Percentiles rank a stretch among this genome's conserved stretches.
These are phyloP conservation scores for Aratinga solstitialis DNA, from an alignment of 2,797 vertebrate species.

Conservation along the genomic window DNA sequence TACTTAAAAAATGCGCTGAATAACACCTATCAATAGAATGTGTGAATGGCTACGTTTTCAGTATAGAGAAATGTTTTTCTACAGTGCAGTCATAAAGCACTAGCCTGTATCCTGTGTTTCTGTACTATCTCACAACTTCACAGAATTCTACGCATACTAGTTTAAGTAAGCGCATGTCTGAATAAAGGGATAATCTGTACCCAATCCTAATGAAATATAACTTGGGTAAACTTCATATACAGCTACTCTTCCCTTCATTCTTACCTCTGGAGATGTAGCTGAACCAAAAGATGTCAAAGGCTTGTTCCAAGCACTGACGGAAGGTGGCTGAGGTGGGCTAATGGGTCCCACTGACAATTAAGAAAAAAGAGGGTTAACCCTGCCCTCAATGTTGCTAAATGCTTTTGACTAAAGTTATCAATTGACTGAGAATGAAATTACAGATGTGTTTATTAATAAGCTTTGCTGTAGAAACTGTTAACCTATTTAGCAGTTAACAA, in stretches of 20 bases:
- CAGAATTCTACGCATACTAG: not conserved
- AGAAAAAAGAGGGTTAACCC: not conserved
- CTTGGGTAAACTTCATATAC: not conserved
- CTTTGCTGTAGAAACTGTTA: not conserved
- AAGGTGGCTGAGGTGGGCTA: constrained; percentile 94
- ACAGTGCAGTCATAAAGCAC: not conserved
- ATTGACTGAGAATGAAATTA: not conserved
- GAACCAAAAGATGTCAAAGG: constrained; percentile 96
- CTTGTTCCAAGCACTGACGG: constrained; percentile 99
- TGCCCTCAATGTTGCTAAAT: rapidly evolving
- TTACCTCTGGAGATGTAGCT: constrained; percentile 86
- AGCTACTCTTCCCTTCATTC: not conserved
- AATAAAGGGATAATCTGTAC: not conserved
- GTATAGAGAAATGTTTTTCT: not conserved
- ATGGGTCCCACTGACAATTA: constrained; percentile 90
- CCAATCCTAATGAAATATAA: not conserved
- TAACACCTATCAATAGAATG: not conserved
- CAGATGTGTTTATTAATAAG: not conserved
- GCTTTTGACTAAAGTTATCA: not conserved
- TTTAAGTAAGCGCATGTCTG: rapidly evolving
- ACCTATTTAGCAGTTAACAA: not conserved
- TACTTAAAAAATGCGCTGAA: not conserved
- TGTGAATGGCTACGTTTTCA: not conserved
- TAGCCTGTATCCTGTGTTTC: not conserved
- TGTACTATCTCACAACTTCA: not conserved